These are phyloP conservation scores for Pyrochroa serraticornis DNA, from an alignment of 2,888 invertebrate genomes.

Conservation along the genomic window DNA sequence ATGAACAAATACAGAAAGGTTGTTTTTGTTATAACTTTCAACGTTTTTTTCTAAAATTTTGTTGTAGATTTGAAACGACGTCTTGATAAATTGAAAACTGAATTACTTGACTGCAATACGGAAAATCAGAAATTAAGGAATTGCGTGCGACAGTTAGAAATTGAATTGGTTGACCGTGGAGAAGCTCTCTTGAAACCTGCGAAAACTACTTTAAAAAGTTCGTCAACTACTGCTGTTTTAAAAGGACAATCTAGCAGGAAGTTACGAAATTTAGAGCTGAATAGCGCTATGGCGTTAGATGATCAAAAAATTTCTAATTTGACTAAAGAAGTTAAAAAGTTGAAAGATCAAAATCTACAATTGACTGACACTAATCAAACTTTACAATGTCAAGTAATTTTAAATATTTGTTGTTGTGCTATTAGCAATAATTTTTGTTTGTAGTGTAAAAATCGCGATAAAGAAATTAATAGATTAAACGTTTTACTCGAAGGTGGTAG, in stretches of 20 bases:
- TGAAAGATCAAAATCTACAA: slow-evolving; percentile 54
- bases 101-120: slow-evolving; percentile 64
- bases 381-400: slow-evolving; percentile 56
- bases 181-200: slow-evolving; percentile 39
- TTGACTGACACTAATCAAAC: slow-evolving; percentile 53
- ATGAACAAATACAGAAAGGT: slow-evolving; percentile 65
- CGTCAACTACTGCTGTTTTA: slow-evolving; percentile 50
- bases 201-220: slow-evolving; percentile 20
- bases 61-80: slow-evolving; percentile 60
- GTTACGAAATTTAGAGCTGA: slow-evolving; percentile 60
- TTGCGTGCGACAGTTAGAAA: slow-evolving; percentile 65
- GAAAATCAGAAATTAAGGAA: slow-evolving; percentile 62
- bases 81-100: slow-evolving; percentile 61
- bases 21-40: slow-evolving; percentile 40
- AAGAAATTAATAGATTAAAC: slow-evolving; percentile 73
- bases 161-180: slow-evolving; percentile 54
- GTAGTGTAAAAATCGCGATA: slow-evolving; percentile 62
- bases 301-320: slow-evolving; percentile 56
- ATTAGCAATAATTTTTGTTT: neutral
- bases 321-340: slow-evolving; percentile 55
- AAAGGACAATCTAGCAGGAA: slow-evolving; percentile 59
- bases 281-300: slow-evolving; percentile 53
- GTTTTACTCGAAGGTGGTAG: slow-evolving; percentile 75
- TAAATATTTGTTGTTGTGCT: too few species aligned
- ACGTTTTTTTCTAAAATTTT: neutral